Conservation (phyloP, 2,888 invertebrate species). For the Luperina testacea region DNA sequence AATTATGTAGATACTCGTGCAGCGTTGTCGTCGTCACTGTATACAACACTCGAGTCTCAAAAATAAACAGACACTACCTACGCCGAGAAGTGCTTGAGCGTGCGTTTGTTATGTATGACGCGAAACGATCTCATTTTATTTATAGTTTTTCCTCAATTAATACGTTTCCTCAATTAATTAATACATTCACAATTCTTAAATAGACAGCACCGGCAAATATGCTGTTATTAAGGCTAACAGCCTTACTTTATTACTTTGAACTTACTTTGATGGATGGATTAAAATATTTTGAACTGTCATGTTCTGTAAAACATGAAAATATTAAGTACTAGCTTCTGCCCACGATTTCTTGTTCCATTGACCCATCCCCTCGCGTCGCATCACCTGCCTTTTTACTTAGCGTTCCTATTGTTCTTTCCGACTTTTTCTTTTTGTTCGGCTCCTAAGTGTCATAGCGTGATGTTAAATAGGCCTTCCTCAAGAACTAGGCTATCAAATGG, state of each 20-base stretch:
- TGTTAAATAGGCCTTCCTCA: no score
- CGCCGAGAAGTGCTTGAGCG: constrained; percentile 80
- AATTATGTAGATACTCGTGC: constrained; percentile 33
- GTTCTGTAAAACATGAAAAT: neutral
- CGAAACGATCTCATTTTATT: constrained; percentile 68
- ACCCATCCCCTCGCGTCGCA: neutral
- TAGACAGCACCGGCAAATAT: neutral
- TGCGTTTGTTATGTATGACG: constrained; percentile 76
- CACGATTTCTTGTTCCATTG: neutral
- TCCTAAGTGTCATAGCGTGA: neutral
- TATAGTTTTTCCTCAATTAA: constrained; percentile 60
- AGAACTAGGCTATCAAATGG: no score
- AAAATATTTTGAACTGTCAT: neutral
- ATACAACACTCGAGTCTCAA: constrained; percentile 70
- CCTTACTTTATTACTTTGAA: neutral
- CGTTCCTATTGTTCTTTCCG: neutral
- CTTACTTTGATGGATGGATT: neutral
- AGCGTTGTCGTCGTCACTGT: constrained; percentile 70
- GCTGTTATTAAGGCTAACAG: neutral
- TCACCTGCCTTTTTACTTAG: neutral
- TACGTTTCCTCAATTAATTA: constrained; percentile 29
- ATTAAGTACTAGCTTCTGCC: neutral
- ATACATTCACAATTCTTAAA: constrained; percentile 13
- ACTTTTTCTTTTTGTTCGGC: neutral
- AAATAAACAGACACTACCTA: constrained; percentile 81